Percentiles rank a stretch among this genome's conserved stretches.
Conservation (phyloP, 2,888 invertebrate species). For the Chloroclystis v-ata region DNA sequence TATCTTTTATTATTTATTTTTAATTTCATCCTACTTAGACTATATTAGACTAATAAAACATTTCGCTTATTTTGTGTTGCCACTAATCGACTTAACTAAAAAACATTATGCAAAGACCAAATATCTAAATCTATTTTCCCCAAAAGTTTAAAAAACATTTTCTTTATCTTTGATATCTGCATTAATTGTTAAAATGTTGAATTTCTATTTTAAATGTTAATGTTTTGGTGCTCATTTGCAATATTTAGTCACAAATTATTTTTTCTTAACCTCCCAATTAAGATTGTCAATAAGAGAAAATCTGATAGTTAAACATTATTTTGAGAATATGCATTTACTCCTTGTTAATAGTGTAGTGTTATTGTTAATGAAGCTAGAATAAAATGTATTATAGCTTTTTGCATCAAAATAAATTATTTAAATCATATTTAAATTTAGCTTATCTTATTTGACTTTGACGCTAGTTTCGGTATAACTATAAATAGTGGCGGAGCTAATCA, state of each 20-base stretch:
- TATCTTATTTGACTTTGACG: constrained; percentile 5
- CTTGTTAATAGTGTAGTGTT: constrained; percentile 51
- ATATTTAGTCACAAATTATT: constrained; percentile 19
- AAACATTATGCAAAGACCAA: too few species aligned
- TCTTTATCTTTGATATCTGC: not conserved
- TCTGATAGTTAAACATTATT: constrained; percentile 47
- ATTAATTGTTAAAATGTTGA: not conserved
- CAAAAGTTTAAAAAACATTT: too few species aligned
- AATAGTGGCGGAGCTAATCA: not conserved
- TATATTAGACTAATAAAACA: too few species aligned
- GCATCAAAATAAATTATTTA: constrained; percentile 22
- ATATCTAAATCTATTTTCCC: too few species aligned
- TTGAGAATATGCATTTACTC: constrained; percentile 69
- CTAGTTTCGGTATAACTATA: not conserved
- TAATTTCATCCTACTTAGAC: not conserved
- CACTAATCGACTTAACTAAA: too few species aligned
- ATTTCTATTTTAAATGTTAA: not conserved
- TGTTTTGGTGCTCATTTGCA: constrained; percentile 18
- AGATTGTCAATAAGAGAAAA: constrained; percentile 17
- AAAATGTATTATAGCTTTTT: constrained; percentile 35
- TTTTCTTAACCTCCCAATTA: constrained; percentile 21
- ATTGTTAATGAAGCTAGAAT: constrained; percentile 43
- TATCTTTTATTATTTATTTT: constrained; percentile 2
- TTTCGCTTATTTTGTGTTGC: too few species aligned
- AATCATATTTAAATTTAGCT: constrained; percentile 17